phyloP scores from a whole-genome alignment of 2,888 invertebrate species.

The Mayetiola destructor region DNA sequence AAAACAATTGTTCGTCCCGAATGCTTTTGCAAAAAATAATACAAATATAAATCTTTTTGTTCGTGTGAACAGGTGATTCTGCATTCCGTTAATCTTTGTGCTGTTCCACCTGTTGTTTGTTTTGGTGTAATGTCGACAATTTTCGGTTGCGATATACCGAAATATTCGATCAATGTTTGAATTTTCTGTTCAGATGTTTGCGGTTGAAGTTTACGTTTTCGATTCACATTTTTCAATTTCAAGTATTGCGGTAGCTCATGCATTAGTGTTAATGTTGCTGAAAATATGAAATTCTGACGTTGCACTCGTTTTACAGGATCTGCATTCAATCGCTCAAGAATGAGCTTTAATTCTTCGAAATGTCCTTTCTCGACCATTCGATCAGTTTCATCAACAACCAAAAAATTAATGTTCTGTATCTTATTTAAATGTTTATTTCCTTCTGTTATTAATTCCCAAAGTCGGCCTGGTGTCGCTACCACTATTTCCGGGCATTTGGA shows the following conservation, averaged over 20 bases:
- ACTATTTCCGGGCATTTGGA: constrained; percentile 77
- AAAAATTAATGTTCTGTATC: constrained; percentile 58
- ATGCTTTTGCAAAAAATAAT: constrained; percentile 74
- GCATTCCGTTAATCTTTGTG: constrained; percentile 70
- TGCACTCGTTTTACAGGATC: constrained; percentile 43
- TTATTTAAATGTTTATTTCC: constrained; percentile 64
- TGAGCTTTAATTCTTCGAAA: constrained; percentile 74
- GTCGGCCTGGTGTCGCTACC: constrained; percentile 90
- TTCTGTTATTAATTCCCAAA: constrained; percentile 83
- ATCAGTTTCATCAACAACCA: constrained; percentile 97
- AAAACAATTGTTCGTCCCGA: constrained; percentile 88
- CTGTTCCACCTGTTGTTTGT: constrained; percentile 45
- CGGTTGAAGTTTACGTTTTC: constrained; percentile 40
- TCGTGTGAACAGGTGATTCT: constrained; percentile 61
- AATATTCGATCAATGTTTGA: constrained; percentile 56
- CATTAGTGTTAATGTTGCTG: constrained; percentile 86
- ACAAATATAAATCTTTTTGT: constrained; percentile 83
- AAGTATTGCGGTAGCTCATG: constrained; percentile 70
- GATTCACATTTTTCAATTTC: constrained; percentile 28
- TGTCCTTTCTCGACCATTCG: constrained; percentile 95
- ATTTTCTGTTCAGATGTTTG: constrained; percentile 62
- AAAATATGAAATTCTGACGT: constrained; percentile 92
- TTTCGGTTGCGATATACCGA: constrained; percentile 81
- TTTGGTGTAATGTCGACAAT: constrained; percentile 77
- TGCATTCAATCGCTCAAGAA: constrained; percentile 66